Base-by-base conservation (phyloP, 2,888 invertebrate genomes). In the Labia minor region DNA sequence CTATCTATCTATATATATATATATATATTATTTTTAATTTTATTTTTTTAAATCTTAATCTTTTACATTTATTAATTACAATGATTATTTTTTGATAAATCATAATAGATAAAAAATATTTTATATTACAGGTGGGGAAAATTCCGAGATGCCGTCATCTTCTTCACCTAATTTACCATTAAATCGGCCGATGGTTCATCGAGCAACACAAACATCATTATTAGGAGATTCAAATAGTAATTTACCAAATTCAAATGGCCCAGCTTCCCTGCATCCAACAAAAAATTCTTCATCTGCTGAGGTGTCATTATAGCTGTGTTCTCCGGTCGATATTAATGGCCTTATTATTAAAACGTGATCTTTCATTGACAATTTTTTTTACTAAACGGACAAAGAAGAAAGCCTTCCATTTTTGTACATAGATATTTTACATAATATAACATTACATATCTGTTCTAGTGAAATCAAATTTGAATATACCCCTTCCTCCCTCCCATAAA, bases 351-450 rank as follows among this genome's bases (percentile, higher is more conserved):
- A 11, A 4, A 8, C 49, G 49, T 49, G 49, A 49, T 33, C 33
- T 33, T 33, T 33, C 6, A 8, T 16, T 16, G n/a, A n/a, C 49
- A 8, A 2, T 49, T 49, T 49, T 49, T 49, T 49, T n/a, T 49
- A 11, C 49, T n/a, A 49, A 49, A 3, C 16, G 49, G 49, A 49
- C 49, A n/a, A 49, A 49, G 14, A 49, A 49, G 8, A 49, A 49
- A 49, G 8, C 49, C 49, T 49, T 49, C 49, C 49, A 49, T 49
- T 49, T 49, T 49, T 49, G 49, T 49, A 49, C 14, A 49, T 49
- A 49, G 3, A 49, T 14, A 49, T n/a, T 33, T 8, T 49, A 49
- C 26, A 26, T 26, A 26, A 26, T 26, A 26, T 26, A 26, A 26
- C 26, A 26, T 49, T 3, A 49, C 49, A 49, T 49, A 49, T 49